Base-by-base conservation (phyloP, 35 echinoderm and acorn worm species). In the Strongylocentrotus purpuratus region DNA sequence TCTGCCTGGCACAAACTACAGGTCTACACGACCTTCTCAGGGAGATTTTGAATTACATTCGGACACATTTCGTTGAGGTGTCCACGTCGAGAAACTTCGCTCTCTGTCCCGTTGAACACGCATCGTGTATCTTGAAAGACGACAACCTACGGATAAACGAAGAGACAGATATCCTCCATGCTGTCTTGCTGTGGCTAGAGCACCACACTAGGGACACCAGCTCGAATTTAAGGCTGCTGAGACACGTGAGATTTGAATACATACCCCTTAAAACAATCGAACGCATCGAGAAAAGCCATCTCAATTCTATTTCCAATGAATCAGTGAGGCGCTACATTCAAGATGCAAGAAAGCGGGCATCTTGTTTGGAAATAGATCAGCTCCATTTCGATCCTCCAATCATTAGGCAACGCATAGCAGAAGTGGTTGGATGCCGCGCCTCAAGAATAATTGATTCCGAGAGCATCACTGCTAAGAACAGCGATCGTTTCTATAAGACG, bases 381-480 rank as follows among this genome's bases (percentile, higher is more conserved):
- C 91, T 93, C 25, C 45, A 58, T 28, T 93, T 93, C 91, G 33
- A 93, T 55, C 91, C 91, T n/a, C 91, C 91, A 13, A 28, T 93
- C 31, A 93, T 46, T 58, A 33, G 91, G 31, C 91, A 46, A 93
- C 91, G 46, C 48, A 93, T 93, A 18, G 87, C 87, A 41, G 87
- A 33, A 46, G 33, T 89, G 33, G 4, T 33, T 18, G 87, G 2
- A 4, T 46, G 33, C 31, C 45, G 87, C 87, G 5, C 33, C 32
- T 31, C 33, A 45, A 78, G 22, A 78, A 78, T 4, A 78, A 4
- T 28, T 0, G 65, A 78, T 22, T 78, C 65, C 7, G 22, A 78
- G 28, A 28, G 2, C 20, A n/a, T 28, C 65, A 28, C 20, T 28
- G 9, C 50, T 12, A 9, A 10, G 50, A 55, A 55, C 11, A 55